Base-by-base conservation (phyloP, 2,113 vertebrate species). In the Cariama cristata region DNA sequence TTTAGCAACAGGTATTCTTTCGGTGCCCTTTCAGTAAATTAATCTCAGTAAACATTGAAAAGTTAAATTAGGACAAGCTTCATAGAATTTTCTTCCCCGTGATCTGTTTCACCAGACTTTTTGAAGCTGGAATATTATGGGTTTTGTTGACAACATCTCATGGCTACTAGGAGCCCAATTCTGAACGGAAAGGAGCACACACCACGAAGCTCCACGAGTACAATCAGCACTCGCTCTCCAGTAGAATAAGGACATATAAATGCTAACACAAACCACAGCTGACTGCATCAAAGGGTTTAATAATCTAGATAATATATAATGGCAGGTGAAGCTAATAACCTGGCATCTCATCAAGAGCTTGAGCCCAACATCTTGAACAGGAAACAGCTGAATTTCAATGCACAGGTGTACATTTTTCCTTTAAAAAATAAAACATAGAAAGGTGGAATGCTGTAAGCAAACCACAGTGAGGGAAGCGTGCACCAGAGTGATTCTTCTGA, bases 1-100 rank as follows among this genome's bases (percentile, higher is more conserved):
- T 92, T 96, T 91, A 97, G 97, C 97, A 98, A 98, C 97, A 97
- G 96, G 97, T 98, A 97, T 94, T 79, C 63, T 96, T 90, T 77
- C 82, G 47, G 59, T 94, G 72, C 56, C 55, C 81, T 92, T 44
- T 94, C 79, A 60, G 89, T 88, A 96, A 95, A 96, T 86, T 96
- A 96, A 96, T 85, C 72, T 50, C 75, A 72, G 77, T 74, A 95
- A 97, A 96, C 12, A 83, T 0, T 94, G 28, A 52, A 90, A 97
- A 95, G 79, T 71, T 74, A 79, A 76, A 95, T 90, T 80, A 92
- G 42, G 91, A 67, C 30, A 89, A 93, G 33, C 69, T 93, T 93
- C 94, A 47, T n/a, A 40, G 83, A 26, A 62, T 94, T 94, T 79
- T 55, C 10, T 92, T 58, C 50, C 27, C 74, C 13, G 11, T 91